These are phyloP conservation scores for Philotrypesis tridentata DNA, from an alignment of 1,140 invertebrate species.

Conservation along the genomic window DNA sequence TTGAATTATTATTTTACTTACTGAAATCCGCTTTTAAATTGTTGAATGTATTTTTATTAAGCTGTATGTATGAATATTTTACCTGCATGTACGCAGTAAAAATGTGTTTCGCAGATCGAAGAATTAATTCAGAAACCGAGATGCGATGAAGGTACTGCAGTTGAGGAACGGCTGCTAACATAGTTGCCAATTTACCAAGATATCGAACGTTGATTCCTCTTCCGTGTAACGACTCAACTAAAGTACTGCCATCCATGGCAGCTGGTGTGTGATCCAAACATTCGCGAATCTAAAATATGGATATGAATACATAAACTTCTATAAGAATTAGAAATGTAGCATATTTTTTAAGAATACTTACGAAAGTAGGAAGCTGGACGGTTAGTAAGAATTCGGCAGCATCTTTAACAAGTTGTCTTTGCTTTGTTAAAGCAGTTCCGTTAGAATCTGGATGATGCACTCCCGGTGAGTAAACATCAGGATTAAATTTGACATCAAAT, in stretches of 20 bases:
- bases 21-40: too few relatives aligned
- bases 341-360: slow-evolving; percentile 72
- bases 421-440: slow-evolving; percentile 83
- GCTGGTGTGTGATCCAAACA: slow-evolving; percentile 93
- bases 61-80: slow-evolving; percentile 10
- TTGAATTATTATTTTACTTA: slow-evolving; percentile 9
- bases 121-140: slow-evolving; percentile 89
- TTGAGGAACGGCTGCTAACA: slow-evolving; percentile 85
- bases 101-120: slow-evolving; percentile 92
- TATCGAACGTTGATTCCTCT: slow-evolving; percentile 98
- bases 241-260: slow-evolving; percentile 95
- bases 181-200: slow-evolving; percentile 89
- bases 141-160: slow-evolving; percentile 92
- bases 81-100: slow-evolving; percentile 94
- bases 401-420: slow-evolving; percentile 93
- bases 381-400: slow-evolving; percentile 95
- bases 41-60: slow-evolving; percentile 24
- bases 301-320: slow-evolving; percentile 49
- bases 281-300: slow-evolving; percentile 84
- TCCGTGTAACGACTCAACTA: slow-evolving; percentile 94
- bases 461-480: slow-evolving; percentile 96
- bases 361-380: slow-evolving; percentile 94
- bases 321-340: not conserved
- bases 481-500: slow-evolving; percentile 98
- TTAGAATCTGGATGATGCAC: slow-evolving; percentile 87